phyloP scores from a whole-genome alignment of 2,113 vertebrate genomes.

The Nymphicus hollandicus region DNA sequence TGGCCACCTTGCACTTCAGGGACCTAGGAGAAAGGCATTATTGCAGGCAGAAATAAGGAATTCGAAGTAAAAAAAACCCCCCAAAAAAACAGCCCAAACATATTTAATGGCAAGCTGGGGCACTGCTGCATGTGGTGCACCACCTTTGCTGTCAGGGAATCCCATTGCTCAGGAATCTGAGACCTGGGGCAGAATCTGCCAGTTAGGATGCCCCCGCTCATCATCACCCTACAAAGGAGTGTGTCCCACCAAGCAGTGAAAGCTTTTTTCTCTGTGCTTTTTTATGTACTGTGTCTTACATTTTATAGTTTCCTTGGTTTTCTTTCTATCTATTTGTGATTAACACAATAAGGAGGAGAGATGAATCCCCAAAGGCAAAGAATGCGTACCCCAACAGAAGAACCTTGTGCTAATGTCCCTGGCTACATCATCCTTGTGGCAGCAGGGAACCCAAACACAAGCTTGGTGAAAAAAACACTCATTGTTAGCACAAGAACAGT shows the following conservation, averaged over 20 bases:
- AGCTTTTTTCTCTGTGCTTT: background rate
- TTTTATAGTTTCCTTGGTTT: background rate
- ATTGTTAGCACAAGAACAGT: background rate
- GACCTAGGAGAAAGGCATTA: background rate
- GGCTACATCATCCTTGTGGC: background rate
- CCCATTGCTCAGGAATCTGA: background rate
- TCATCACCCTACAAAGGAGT: background rate
- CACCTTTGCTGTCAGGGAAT: background rate
- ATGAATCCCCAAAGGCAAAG: background rate
- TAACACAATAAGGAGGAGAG: background rate
- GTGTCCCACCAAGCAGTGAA: background rate
- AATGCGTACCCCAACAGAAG: background rate
- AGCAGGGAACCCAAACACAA: background rate
- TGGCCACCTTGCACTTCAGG: background rate
- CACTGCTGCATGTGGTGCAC: background rate
- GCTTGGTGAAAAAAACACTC: background rate
- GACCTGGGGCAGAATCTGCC: background rate
- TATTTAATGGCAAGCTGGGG: background rate
- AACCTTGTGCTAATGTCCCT: background rate
- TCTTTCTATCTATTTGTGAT: background rate
- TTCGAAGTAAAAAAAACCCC: background rate
- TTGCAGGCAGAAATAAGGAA: background rate
- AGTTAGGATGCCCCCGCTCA: fast-evolving
- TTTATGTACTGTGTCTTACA: fast-evolving
- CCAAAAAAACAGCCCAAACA: background rate